phyloP scores from a whole-genome alignment of 2,888 invertebrate species.

The Eristalis intricaria region DNA sequence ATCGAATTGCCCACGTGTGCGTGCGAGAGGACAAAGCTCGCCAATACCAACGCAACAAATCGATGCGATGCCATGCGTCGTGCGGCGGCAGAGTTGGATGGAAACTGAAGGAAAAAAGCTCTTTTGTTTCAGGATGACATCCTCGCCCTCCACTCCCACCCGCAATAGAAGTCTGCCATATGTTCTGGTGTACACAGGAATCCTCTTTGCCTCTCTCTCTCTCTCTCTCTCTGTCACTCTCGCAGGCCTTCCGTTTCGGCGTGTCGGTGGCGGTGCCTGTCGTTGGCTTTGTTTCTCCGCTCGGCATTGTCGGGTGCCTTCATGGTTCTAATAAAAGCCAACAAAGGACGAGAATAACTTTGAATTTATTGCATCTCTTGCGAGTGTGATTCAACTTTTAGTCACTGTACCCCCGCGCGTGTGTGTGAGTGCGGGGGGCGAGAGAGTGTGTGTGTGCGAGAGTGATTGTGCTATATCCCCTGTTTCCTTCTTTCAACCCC shows the following conservation, averaged over 20 bases:
- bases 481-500: neutral
- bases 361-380: slow-evolving; percentile 49
- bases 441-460: neutral
- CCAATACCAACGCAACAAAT: slow-evolving; percentile 29
- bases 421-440: neutral
- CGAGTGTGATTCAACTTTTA: slow-evolving; percentile 19
- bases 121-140: slow-evolving; percentile 6
- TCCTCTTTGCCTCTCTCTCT: neutral
- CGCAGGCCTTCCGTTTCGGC: neutral
- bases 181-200: slow-evolving; percentile 38
- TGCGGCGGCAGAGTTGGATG: neutral
- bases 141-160: neutral
- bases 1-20: neutral
- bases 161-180: slow-evolving; percentile 41
- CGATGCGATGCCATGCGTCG: slow-evolving; percentile 45
- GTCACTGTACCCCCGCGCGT: neutral
- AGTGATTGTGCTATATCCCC: neutral
- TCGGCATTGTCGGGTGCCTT: neutral
- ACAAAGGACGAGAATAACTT: slow-evolving; percentile 63
- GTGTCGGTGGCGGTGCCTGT: neutral
- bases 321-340: slow-evolving; percentile 42
- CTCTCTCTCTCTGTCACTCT: neutral
- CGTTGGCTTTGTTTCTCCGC: neutral
- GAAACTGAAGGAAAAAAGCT: slow-evolving; percentile 28
- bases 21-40: slow-evolving; percentile 41